Conservation (phyloP, 1,140 invertebrate species). For the Anthonomus grandis region DNA sequence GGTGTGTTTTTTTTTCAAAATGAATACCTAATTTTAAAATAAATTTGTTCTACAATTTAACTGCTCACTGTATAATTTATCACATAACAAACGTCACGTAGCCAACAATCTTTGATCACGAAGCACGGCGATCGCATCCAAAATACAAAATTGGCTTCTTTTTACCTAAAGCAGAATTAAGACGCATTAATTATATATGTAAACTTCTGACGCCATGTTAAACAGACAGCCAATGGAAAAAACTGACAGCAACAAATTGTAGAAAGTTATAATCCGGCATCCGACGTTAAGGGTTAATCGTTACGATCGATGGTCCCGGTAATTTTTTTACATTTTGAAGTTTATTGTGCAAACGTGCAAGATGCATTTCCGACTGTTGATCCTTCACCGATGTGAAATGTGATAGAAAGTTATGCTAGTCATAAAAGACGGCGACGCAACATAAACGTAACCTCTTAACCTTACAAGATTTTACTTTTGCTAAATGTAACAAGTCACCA, state of each 20-base stretch:
- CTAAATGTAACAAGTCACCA: constrained; percentile 4
- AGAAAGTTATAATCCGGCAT: constrained; percentile 2
- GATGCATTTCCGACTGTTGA: neutral
- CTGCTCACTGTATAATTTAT: too few species aligned
- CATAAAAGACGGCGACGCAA: neutral
- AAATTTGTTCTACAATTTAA: too few species aligned
- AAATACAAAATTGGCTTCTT: too few species aligned
- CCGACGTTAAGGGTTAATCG: neutral
- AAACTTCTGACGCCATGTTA: neutral
- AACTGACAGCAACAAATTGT: constrained; percentile 4
- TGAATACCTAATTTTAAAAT: too few species aligned
- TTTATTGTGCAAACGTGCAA: neutral
- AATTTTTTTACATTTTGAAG: neutral
- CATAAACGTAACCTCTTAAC: neutral
- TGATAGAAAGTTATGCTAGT: neutral
- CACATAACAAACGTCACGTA: too few species aligned
- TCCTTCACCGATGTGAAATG: neutral
- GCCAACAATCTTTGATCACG: too few species aligned
- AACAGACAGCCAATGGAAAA: neutral
- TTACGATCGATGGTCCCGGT: neutral
- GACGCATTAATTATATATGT: neutral
- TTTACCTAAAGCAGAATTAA: constrained; percentile 3
- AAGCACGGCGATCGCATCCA: too few species aligned
- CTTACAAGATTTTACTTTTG: neutral
- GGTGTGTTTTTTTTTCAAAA: too few species aligned